A percentile compares a stretch with the other conserved stretches of the same genome.
Conservation (phyloP, 2,888 invertebrate species). For the Sinotaia quadrata region DNA sequence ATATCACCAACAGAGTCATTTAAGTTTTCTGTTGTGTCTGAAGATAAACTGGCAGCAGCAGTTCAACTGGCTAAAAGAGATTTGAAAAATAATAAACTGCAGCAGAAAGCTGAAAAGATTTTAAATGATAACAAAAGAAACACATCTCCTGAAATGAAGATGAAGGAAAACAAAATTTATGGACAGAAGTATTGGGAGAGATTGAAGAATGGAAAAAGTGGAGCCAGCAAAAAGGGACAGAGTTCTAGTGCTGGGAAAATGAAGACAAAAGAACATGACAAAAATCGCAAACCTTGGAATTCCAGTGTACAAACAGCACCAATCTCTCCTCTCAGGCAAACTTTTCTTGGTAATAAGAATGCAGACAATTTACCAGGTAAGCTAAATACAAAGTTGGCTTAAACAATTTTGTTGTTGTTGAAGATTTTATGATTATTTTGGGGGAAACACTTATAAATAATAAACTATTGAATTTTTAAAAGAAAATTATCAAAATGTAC, state of each 20-base stretch:
- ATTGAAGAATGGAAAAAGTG: constrained; percentile 17
- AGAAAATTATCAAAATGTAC: no score
- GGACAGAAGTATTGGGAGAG: constrained; percentile 47
- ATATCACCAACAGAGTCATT: constrained; percentile 20
- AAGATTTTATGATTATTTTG: no score
- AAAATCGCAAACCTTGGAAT: constrained; percentile 43
- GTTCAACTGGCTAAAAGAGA: constrained; percentile 63
- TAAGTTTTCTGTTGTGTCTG: constrained; percentile 52
- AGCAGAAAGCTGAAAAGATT: constrained; percentile 19
- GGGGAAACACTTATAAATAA: no score
- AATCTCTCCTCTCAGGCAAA: constrained; percentile 25
- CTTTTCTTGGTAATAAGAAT: constrained; percentile 16
- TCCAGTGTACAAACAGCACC: constrained; percentile 48
- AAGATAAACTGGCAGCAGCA: constrained; percentile 60
- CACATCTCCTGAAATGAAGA: constrained; percentile 39
- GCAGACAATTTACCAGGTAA: background rate
- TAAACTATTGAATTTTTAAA: no score
- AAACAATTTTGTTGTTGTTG: no score
- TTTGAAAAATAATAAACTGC: constrained; percentile 56
- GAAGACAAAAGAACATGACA: constrained; percentile 51
- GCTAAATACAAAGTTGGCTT: no score
- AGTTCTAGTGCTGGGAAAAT: no score
- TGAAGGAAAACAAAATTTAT: constrained; percentile 33
- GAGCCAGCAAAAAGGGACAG: no score
- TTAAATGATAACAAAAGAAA: constrained; percentile 32